Percentiles rank a stretch among this genome's conserved stretches.
These are phyloP conservation scores for Muschampia staudingeri DNA, from an alignment of 2,888 invertebrate genomes.

Conservation along the genomic window DNA sequence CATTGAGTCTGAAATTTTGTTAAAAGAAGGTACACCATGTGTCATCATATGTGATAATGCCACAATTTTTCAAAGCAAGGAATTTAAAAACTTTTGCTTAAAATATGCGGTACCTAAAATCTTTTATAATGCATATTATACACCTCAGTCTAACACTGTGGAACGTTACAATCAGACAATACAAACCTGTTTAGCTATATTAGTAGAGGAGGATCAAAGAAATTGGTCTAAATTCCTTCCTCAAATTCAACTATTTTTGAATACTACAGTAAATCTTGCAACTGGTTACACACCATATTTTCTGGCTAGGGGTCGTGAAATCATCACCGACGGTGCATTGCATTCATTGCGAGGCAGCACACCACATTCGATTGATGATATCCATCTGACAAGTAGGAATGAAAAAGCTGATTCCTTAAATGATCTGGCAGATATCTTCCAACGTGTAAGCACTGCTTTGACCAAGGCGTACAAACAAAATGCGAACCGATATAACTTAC, in stretches of 20 bases:
- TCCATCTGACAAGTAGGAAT: neutral
- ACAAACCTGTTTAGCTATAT: constrained; percentile 14
- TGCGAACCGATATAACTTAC: constrained; percentile 14
- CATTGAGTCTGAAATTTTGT: neutral
- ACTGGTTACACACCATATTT: constrained; percentile 22
- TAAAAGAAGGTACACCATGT: constrained; percentile 14
- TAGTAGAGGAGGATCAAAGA: constrained; percentile 2
- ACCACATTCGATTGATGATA: constrained; percentile 23
- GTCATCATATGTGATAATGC: constrained; percentile 7
- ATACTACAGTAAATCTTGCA: constrained; percentile 21
- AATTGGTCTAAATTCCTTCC: constrained; percentile 9
- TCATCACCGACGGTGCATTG: constrained; percentile 11
- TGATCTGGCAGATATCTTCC: constrained; percentile 5
- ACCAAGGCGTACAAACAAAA: constrained; percentile 12
- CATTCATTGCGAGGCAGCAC: constrained; percentile 7
- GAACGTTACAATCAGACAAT: neutral
- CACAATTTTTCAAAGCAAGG: constrained; percentile 6
- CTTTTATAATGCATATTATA: neutral
- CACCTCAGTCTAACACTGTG: constrained; percentile 5
- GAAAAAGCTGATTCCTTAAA: constrained; percentile 5
- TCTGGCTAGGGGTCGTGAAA: constrained; percentile 15
- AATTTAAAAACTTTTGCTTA: neutral
- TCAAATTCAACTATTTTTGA: constrained; percentile 2
- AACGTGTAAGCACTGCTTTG: constrained; percentile 9
- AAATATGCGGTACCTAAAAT: constrained; percentile 11